Percentiles rank a stretch among this genome's conserved stretches.
phyloP scores from a whole-genome alignment of 2,797 vertebrate genomes.

The Poeciliopsis turneri region DNA sequence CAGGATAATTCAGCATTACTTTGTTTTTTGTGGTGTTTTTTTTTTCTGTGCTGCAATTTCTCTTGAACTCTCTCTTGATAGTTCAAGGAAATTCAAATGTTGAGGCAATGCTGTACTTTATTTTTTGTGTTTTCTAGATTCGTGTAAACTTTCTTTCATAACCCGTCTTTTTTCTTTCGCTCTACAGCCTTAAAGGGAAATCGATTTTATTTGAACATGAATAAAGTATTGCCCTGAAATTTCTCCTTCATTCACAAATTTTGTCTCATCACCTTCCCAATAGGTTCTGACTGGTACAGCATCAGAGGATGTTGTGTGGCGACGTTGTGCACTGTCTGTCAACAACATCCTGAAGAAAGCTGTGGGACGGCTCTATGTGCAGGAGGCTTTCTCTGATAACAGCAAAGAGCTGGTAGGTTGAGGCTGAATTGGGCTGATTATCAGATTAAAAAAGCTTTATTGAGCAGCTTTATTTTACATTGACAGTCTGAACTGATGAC shows the following conservation, averaged over 20 bases:
- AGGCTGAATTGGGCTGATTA: neutral
- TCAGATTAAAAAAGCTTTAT: conserved; percentile 1
- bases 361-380: conserved; percentile 90
- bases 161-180: conserved; percentile 20
- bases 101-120: no score
- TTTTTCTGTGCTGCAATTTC: no score
- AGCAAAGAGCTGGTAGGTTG: conserved; percentile 92
- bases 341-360: conserved; percentile 91
- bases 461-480: neutral
- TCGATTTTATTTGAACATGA: conserved; percentile 7
- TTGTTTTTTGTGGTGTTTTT: no score
- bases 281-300: conserved; percentile 91
- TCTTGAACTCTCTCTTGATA: no score
- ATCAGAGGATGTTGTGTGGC: conserved; percentile 88
- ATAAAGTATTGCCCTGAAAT: conserved; percentile 22
- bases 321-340: conserved; percentile 92
- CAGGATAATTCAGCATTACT: no score
- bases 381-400: conserved; percentile 91
- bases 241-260: conserved; percentile 33
- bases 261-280: conserved; percentile 33
- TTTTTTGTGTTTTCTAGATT: no score
- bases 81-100: no score
- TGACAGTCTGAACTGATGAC: conserved; percentile 2
- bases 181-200: conserved; percentile 6
- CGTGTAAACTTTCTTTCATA: no score